These are phyloP conservation scores for Nothocercus nigrocapillus DNA, from an alignment of 2,113 vertebrate species.

Conservation along the genomic window DNA sequence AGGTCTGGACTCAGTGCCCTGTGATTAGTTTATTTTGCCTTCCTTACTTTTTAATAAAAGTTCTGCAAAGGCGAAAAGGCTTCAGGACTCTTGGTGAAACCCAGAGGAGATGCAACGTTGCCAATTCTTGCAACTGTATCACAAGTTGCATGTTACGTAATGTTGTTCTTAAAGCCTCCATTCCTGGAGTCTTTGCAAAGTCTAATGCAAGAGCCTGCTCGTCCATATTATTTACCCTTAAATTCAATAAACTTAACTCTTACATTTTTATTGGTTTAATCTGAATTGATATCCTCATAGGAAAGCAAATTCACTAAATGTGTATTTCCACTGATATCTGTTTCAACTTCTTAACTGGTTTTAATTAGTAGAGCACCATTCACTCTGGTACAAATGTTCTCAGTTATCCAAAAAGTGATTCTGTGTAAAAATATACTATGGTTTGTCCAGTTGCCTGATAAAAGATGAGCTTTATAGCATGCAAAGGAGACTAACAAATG, in stretches of 20 bases:
- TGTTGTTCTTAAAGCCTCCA: not conserved
- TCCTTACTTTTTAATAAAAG: not conserved
- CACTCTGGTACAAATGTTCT: not conserved
- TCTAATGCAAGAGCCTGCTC: not conserved
- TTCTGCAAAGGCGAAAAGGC: not conserved
- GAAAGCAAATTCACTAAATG: not conserved
- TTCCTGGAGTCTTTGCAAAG: not conserved
- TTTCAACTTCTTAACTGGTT: not conserved
- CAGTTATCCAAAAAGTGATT: not conserved
- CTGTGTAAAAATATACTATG: not conserved
- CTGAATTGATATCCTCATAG: not conserved
- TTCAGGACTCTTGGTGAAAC: not conserved
- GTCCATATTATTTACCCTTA: not conserved
- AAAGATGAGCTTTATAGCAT: not conserved
- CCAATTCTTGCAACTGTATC: not conserved
- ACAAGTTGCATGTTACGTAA: not conserved
- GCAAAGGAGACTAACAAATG: not conserved
- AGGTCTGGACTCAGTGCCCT: constrained; percentile 31
- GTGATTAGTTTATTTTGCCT: not conserved
- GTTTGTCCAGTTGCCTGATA: not conserved
- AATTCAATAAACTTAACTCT: not conserved
- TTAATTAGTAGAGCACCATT: not conserved
- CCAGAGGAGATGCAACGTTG: not conserved
- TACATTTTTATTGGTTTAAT: not conserved
- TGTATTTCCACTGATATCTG: not conserved